Evolutionary conservation across 2,113 vertebrate species (phyloP), one percentile per base, ranked within the genome.

Genomic region (Semicossyphus pulcher): DNA sequence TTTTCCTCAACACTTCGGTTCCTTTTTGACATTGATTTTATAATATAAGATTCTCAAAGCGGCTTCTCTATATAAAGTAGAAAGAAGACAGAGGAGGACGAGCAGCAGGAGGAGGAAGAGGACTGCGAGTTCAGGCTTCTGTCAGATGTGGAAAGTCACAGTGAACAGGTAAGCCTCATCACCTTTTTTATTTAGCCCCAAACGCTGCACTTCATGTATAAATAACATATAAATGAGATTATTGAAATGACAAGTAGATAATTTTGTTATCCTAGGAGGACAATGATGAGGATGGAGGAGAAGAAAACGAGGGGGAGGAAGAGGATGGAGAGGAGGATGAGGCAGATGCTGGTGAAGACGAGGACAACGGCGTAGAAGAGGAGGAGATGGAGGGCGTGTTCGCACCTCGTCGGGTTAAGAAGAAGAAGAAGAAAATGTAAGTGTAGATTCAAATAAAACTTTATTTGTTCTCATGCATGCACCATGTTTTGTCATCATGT

Each of bases 61-160:
- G 1, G 5, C 70, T 72, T 72, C 1, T 78, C 39, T 75, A 11
- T 68, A 63, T 88, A 28, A 64, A 94, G 84, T 78, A 93, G 93
- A 81, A 93, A 59, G 57, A 76, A 36, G 3, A 26, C 76, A 25
- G 94, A 93, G 23, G 91, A 44, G 7, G 91, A 95, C 14, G 91
- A 95, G 18, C 91, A 96, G 45, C 92, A 95, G 9, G 84, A 93
- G 7, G 95, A 96, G 11, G 95, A 97, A 2, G 96, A 95, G 32
- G 91, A 96, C 81, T 95, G 93, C 20, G 97, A 95, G 64, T 99
- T 99, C 75, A 93, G 77, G 25, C 94, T 99, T 39, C 42, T 97
- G 29, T 93, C 96, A 41, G 94, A 96, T 21, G 94, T 96, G 18
- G 93, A 94, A 16, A 95, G 92, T 14, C 92, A 90, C 20, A 95